Percentiles rank a stretch among this genome's conserved stretches.
Conservation (phyloP, 2,888 invertebrate genomes). For the Antheraea assamensis region DNA sequence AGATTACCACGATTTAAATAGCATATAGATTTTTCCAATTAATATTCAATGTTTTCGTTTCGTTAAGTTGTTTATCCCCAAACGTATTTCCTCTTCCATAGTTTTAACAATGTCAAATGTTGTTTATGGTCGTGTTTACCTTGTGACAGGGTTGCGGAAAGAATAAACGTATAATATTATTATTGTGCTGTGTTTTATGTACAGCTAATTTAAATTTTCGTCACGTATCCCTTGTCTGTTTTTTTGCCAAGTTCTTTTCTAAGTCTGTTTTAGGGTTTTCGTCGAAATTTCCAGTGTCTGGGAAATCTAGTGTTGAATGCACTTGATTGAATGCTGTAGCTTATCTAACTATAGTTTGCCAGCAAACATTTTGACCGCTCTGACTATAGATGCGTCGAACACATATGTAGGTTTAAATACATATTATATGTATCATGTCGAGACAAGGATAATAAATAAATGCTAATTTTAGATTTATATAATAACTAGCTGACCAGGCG, state of each 20-base stretch:
- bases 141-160: conserved; percentile 9
- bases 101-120: neutral
- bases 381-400: too few relatives aligned
- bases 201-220: neutral
- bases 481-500: too few relatives aligned
- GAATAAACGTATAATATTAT: neutral
- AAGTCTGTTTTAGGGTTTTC: neutral
- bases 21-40: neutral
- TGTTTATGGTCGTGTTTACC: neutral
- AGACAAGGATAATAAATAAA: too few relatives aligned
- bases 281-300: too few relatives aligned
- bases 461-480: too few relatives aligned
- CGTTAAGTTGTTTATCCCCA: neutral
- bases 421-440: too few relatives aligned
- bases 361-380: too few relatives aligned
- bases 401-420: too few relatives aligned
- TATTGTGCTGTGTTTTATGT: neutral
- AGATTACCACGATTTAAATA: too few relatives aligned
- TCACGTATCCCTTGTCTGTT: neutral
- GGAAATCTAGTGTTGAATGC: too few relatives aligned
- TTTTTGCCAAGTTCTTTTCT: neutral
- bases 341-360: too few relatives aligned
- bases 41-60: neutral
- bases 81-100: neutral
- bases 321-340: too few relatives aligned